A percentile compares a stretch with the other conserved stretches of the same genome.
Conservation (phyloP, 2,113 vertebrate genomes). For the Protomyctophum bolini region DNA sequence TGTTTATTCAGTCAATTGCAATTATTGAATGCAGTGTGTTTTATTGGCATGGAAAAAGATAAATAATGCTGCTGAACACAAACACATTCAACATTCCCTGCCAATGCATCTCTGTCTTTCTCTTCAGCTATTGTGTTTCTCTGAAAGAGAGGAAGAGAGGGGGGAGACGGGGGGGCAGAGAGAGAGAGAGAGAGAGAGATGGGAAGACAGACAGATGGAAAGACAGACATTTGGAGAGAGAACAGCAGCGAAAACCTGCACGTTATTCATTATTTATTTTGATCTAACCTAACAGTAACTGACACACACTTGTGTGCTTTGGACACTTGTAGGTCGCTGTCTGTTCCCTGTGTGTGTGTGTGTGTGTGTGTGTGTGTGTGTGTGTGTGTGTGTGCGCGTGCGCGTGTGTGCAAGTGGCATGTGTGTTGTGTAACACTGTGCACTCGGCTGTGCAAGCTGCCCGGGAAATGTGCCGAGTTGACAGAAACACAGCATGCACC, state of each 20-base stretch:
- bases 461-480: conserved; percentile 74
- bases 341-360: conserved; percentile 39
- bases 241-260: conserved; percentile 33
- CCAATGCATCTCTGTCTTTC: no score
- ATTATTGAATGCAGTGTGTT: conserved; percentile 56
- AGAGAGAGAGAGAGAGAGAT: conserved; percentile 2
- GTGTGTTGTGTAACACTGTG: conserved; percentile 43
- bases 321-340: conserved; percentile 72
- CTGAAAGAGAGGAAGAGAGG: not conserved
- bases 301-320: conserved; percentile 64
- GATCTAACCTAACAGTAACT: conserved; percentile 62
- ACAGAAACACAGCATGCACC: conserved; percentile 60
- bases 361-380: not conserved
- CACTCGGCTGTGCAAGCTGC: conserved; percentile 70
- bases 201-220: conserved; percentile 23
- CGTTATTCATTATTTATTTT: conserved; percentile 56
- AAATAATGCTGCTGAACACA: not conserved
- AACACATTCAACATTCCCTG: not conserved
- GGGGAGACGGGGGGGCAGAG: conserved; percentile 5
- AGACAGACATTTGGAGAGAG: conserved; percentile 9
- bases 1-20: conserved; percentile 38
- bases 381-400: conserved; percentile 6
- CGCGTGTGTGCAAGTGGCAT: not conserved
- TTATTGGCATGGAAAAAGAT: conserved; percentile 40
- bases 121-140: no score